Conservation (phyloP, 2,888 invertebrate species). For the Synanthedon andrenaeformis region DNA sequence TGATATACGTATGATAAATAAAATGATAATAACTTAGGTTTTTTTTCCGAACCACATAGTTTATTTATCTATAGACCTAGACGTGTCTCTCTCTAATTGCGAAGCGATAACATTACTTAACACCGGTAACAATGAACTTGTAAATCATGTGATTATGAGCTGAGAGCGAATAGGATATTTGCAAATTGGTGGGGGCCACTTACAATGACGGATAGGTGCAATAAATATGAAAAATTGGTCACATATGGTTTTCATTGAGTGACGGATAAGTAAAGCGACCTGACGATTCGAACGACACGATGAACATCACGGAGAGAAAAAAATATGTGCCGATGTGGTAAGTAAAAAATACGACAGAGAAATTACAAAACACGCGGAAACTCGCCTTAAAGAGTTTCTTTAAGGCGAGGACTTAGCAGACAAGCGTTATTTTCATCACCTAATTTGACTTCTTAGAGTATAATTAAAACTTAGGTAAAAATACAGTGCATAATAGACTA, state of each 20-base stretch:
- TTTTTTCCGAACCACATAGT: too few species aligned
- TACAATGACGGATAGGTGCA: not conserved
- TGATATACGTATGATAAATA: too few species aligned
- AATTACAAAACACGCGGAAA: too few species aligned
- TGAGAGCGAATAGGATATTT: conserved; percentile 33
- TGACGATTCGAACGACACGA: conserved; percentile 6
- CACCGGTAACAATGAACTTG: conserved; percentile 13
- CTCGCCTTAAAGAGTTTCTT: too few species aligned
- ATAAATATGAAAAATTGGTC: not conserved
- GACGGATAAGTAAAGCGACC: not conserved
- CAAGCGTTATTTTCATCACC: too few species aligned
- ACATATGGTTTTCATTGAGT: not conserved
- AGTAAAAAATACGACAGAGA: conserved; percentile 11
- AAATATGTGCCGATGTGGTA: conserved; percentile 37
- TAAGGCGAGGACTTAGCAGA: too few species aligned
- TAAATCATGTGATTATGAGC: conserved; percentile 33
- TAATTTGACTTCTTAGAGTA: too few species aligned
- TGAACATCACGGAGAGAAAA: conserved; percentile 22
- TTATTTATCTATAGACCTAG: too few species aligned
- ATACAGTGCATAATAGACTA: too few species aligned
- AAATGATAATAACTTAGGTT: too few species aligned
- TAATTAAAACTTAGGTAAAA: too few species aligned
- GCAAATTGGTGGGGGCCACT: conserved; percentile 19
- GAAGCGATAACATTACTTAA: not conserved
- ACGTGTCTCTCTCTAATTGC: too few species aligned